These are phyloP conservation scores for Strongylocentrotus purpuratus DNA, from an alignment of 35 echinoderm and acorn worm species.

Conservation along the genomic window DNA sequence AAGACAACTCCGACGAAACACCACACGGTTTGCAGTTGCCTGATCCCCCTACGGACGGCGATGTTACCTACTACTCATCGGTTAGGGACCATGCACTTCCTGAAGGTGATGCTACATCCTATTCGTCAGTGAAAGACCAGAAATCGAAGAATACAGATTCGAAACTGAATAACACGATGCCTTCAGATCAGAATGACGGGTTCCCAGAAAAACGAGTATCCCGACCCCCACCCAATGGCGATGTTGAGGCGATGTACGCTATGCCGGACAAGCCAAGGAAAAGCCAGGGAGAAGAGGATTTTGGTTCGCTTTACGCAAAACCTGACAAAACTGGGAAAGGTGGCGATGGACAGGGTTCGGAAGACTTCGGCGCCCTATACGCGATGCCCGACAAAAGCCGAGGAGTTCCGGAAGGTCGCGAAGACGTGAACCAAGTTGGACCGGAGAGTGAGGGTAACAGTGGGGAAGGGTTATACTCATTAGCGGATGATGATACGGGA, in stretches of 20 bases:
- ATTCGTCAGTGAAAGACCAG: neutral
- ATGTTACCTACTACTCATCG: neutral
- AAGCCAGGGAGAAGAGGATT: neutral
- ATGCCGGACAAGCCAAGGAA: neutral
- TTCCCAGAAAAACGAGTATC: neutral
- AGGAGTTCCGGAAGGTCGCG: neutral
- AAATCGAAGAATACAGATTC: neutral
- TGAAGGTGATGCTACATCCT: neutral
- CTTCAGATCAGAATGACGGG: neutral
- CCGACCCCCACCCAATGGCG: neutral
- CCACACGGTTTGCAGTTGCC: neutral
- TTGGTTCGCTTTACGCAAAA: constrained; percentile 5
- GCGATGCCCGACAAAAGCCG: constrained; percentile 36
- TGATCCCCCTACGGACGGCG: neutral
- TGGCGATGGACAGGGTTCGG: neutral
- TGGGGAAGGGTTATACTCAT: neutral
- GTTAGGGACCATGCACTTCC: neutral
- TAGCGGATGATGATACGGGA: neutral
- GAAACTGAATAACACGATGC: too few relatives aligned
- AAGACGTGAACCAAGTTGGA: neutral
- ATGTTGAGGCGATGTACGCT: neutral
- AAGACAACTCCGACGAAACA: neutral
- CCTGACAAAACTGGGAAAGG: neutral
- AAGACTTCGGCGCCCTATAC: neutral
- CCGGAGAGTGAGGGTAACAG: neutral